These are phyloP conservation scores for Pomatorhinus ruficollis DNA, from an alignment of 2,113 vertebrate species.

Conservation along the genomic window DNA sequence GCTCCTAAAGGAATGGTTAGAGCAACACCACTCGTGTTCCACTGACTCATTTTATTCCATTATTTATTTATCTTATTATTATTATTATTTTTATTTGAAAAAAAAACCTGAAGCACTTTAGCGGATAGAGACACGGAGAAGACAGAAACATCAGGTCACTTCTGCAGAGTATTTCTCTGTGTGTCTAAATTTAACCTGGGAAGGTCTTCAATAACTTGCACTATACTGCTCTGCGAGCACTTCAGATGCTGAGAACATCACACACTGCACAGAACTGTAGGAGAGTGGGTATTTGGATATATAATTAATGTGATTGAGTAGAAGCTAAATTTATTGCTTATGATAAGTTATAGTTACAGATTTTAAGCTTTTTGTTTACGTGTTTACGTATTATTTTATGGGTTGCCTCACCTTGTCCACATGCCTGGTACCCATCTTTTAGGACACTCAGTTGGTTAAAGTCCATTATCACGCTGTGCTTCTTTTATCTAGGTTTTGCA, in stretches of 20 bases:
- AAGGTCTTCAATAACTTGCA: not conserved
- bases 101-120: not conserved
- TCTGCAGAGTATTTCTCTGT: not conserved
- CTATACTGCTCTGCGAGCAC: not conserved
- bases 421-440: too few species aligned
- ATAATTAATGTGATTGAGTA: too few species aligned
- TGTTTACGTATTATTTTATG: too few species aligned
- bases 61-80: not conserved
- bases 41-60: not conserved
- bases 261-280: not conserved
- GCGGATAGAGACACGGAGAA: not conserved
- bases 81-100: not conserved
- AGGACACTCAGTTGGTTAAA: too few species aligned
- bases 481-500: too few species aligned
- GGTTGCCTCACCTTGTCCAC: too few species aligned
- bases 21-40: not conserved
- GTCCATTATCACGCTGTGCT: too few species aligned
- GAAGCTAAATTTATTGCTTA: too few species aligned
- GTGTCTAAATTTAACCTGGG: not conserved
- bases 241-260: not conserved
- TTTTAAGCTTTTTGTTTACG: too few species aligned
- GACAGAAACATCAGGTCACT: not conserved
- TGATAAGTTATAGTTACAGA: too few species aligned
- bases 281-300: too few species aligned
- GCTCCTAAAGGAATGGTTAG: not conserved